Percentiles rank a stretch among this genome's conserved stretches.
These are phyloP conservation scores for Poeciliopsis retropinna DNA, from an alignment of 2,113 vertebrate genomes.

Conservation along the genomic window DNA sequence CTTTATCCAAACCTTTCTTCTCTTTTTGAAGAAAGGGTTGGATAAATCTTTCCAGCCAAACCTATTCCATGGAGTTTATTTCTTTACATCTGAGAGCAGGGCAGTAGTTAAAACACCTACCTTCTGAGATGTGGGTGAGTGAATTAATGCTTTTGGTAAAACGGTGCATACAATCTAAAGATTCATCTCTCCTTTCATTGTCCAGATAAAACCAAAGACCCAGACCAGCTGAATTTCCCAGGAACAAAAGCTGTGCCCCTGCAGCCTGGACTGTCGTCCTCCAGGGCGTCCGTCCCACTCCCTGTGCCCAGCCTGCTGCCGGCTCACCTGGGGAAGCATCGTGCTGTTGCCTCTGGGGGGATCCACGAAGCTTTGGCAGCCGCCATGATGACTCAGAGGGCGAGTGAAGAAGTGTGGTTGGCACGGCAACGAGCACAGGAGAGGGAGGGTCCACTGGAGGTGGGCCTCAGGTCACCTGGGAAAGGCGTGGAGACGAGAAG, in stretches of 20 bases:
- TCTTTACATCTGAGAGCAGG: too few species aligned
- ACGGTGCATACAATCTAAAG: too few species aligned
- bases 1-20: too few species aligned
- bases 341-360: slow-evolving; percentile 43
- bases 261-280: slow-evolving; percentile 83
- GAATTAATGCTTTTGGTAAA: too few species aligned
- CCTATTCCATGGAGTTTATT: too few species aligned
- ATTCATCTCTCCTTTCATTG: not conserved
- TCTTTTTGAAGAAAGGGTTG: too few species aligned
- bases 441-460: slow-evolving; percentile 90
- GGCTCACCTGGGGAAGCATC: slow-evolving; percentile 79
- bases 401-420: slow-evolving; percentile 92
- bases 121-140: too few species aligned
- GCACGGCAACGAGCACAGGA: slow-evolving; percentile 90
- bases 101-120: too few species aligned
- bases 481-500: slow-evolving; percentile 83
- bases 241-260: slow-evolving; percentile 81
- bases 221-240: slow-evolving; percentile 78
- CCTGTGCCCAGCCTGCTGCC: slow-evolving; percentile 88
- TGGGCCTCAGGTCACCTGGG: slow-evolving; percentile 79
- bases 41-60: too few species aligned
- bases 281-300: slow-evolving; percentile 83
- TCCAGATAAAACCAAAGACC: slow-evolving; percentile 92
- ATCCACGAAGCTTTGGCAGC: slow-evolving; percentile 84
- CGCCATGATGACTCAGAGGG: slow-evolving; percentile 88